Evolutionary conservation across 2,888 invertebrate species (phyloP).

Genomic region (Cryptus armator): DNA sequence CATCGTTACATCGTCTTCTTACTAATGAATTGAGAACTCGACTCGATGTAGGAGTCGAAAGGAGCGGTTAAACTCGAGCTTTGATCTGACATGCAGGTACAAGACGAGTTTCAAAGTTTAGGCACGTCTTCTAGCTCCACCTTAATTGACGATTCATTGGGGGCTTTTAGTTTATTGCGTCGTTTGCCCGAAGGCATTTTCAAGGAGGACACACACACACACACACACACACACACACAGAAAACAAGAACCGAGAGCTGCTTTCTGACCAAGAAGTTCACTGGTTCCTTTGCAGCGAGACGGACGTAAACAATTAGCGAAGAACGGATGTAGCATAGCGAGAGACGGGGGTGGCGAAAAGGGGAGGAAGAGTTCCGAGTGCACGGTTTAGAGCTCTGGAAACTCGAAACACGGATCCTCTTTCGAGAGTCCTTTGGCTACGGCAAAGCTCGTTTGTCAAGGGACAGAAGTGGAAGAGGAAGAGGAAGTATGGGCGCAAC

Average conservation of each 20-base stretch:
- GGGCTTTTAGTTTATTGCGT: slow-evolving; percentile 1
- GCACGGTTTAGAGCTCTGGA: background rate
- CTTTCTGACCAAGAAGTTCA: slow-evolving; percentile 19
- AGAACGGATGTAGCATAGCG: slow-evolving; percentile 1
- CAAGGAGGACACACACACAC: too few relatives aligned
- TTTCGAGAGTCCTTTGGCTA: slow-evolving; percentile 36
- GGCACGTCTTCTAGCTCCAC: background rate
- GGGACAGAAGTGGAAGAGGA: slow-evolving; percentile 19
- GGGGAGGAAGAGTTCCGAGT: slow-evolving; percentile 10
- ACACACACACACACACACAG: background rate
- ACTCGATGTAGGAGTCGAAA: too few relatives aligned
- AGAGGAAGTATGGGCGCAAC: slow-evolving; percentile 1
- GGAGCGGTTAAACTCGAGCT: background rate
- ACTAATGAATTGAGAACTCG: background rate
- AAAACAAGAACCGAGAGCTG: background rate
- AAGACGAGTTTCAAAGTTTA: background rate
- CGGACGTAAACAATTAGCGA: slow-evolving; percentile 37
- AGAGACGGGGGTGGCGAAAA: slow-evolving; percentile 1
- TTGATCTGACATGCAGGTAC: background rate
- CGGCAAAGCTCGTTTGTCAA: slow-evolving; percentile 15
- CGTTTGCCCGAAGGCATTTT: background rate
- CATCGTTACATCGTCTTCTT: background rate
- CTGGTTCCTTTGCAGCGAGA: slow-evolving; percentile 4
- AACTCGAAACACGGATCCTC: slow-evolving; percentile 24
- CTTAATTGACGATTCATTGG: background rate